Conservation (phyloP, 1,140 invertebrate species). For the Brachionus sp. region DNA sequence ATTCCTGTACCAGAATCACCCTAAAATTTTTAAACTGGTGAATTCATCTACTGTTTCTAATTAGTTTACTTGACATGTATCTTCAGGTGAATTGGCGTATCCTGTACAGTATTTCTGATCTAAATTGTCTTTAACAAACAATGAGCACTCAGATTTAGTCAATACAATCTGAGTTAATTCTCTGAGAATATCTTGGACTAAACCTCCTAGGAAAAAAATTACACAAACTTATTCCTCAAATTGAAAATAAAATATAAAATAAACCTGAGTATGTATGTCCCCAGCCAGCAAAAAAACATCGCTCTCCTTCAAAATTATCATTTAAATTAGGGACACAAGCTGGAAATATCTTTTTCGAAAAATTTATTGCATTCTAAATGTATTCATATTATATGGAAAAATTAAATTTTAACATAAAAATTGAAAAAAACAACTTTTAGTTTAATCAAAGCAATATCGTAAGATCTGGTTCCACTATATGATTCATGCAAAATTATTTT, state of each 20-base stretch:
- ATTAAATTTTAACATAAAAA: neutral
- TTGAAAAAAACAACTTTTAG: neutral
- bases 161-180: slow-evolving; percentile 5
- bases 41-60: too few species aligned
- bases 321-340: slow-evolving; percentile 4
- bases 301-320: slow-evolving; percentile 11
- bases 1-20: slow-evolving; percentile 37
- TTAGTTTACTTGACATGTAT: slow-evolving; percentile 16
- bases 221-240: neutral
- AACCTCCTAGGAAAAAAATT: neutral
- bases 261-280: slow-evolving; percentile 1
- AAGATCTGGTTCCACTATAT: neutral
- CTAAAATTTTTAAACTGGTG: neutral
- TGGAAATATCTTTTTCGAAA: neutral
- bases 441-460: slow-evolving; percentile 33
- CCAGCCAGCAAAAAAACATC: slow-evolving; percentile 34
- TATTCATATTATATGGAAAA: neutral
- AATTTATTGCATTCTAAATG: neutral
- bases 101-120: slow-evolving; percentile 42
- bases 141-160: neutral
- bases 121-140: neutral
- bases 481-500: slow-evolving; percentile 33
- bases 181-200: neutral
- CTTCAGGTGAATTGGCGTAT: neutral
- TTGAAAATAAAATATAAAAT: neutral